Conservation (phyloP, 2,888 invertebrate genomes). For the Oxycera nigricornis region DNA sequence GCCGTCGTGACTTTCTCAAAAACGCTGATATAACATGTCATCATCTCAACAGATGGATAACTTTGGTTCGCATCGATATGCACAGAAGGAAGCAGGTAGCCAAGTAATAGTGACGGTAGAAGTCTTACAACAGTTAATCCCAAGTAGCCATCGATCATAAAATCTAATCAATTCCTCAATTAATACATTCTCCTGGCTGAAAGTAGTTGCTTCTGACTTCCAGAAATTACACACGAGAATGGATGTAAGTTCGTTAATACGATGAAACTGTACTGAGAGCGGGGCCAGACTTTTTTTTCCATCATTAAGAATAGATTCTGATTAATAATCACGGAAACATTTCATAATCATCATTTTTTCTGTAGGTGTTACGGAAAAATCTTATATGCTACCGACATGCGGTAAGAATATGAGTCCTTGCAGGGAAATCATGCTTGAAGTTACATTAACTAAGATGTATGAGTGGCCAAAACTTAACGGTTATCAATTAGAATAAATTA, state of each 20-base stretch:
- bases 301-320: constrained; percentile 44
- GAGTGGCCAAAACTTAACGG: no score
- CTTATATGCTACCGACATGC: no score
- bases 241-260: neutral
- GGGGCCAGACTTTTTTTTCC: constrained; percentile 8
- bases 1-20: neutral
- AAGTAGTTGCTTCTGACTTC: constrained; percentile 14
- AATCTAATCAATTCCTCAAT: constrained; percentile 48
- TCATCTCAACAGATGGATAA: constrained; percentile 10
- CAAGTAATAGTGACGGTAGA: neutral
- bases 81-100: neutral
- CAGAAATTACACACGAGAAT: neutral
- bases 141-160: constrained; percentile 47
- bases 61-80: constrained; percentile 3
- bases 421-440: neutral
- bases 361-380: neutral
- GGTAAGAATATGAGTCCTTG: neutral
- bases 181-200: constrained; percentile 39
- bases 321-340: constrained; percentile 42
- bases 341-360: constrained; percentile 24
- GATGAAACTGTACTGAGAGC: neutral
- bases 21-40: constrained; percentile 10
- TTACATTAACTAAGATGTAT: neutral
- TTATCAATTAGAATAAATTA: no score
- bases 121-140: constrained; percentile 45